phyloP scores from a whole-genome alignment of 2,888 invertebrate species.

The Cactoblastis cactorum region DNA sequence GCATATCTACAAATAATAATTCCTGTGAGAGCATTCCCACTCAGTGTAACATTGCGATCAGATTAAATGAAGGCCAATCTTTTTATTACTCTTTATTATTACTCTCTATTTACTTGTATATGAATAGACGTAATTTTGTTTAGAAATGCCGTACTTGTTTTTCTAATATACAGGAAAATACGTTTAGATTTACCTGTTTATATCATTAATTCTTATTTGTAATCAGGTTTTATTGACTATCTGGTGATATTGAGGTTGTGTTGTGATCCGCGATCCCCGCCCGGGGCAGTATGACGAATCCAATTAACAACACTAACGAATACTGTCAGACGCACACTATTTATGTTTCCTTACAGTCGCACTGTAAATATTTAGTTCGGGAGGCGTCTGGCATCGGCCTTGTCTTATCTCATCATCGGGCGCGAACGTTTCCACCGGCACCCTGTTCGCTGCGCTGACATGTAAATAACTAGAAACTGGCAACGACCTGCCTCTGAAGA shows the following conservation, averaged over 20 bases:
- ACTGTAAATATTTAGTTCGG: slow-evolving; percentile 73
- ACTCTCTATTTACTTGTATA: background rate
- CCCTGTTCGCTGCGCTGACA: slow-evolving; percentile 39
- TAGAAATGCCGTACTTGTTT: slow-evolving; percentile 2
- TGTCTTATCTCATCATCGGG: slow-evolving; percentile 63
- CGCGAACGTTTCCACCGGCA: slow-evolving; percentile 51
- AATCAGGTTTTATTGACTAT: slow-evolving; percentile 24
- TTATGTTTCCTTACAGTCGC: slow-evolving; percentile 70
- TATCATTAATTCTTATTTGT: slow-evolving; percentile 16
- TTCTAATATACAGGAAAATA: slow-evolving; percentile 9
- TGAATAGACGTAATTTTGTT: slow-evolving; percentile 4
- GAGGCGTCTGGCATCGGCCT: slow-evolving; percentile 66
- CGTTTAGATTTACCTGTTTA: slow-evolving; percentile 16
- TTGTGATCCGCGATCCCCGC: slow-evolving; percentile 33
- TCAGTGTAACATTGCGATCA: slow-evolving; percentile 27
- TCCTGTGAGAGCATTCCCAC: slow-evolving; percentile 39
- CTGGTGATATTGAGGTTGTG: slow-evolving; percentile 27
- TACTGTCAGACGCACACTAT: slow-evolving; percentile 64
- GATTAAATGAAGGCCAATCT: slow-evolving; percentile 26
- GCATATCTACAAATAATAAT: slow-evolving; percentile 46
- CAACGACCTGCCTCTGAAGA: slow-evolving; percentile 49
- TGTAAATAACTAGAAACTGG: slow-evolving; percentile 64
- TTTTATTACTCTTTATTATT: slow-evolving; percentile 16
- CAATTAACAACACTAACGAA: slow-evolving; percentile 71
- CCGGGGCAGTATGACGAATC: slow-evolving; percentile 62